Evolutionary conservation across 2,888 invertebrate genomes (phyloP), one percentile per base, ranked within the genome.

Genomic region (Gerris lacustris): DNA sequence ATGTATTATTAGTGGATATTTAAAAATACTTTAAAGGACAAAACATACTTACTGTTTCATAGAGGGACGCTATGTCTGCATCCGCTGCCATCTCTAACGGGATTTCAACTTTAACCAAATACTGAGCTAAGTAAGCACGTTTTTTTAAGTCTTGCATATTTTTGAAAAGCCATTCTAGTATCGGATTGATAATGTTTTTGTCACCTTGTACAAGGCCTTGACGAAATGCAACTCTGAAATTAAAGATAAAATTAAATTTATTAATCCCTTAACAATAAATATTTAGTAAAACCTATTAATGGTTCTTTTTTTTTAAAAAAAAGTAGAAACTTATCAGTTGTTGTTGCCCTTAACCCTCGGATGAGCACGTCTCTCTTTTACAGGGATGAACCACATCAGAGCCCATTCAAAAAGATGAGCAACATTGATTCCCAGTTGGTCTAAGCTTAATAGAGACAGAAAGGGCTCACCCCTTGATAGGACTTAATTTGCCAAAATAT

Each of bases 121-220:
- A 88, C 83, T 84, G 86, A n/a, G 93, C 90, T 69, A 94, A 84
- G 81, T 95, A 95, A 0, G 92, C 91, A 69, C 94, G 84, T 77
- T 92, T 91, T 78, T 88, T 88, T 45, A 91, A 86, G 75, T 90
- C 87, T 2, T 88, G 86, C 72, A 87, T 84, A 76, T 89, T 87
- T 15, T 85, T 84, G 43, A 94, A 83, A 7, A 94, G 83, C 92
- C 93, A 95, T 79, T 88, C 85, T 69, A 94, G 79, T 70, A 92
- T 88, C 11, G 90, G 88, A 79, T 91, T 88, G 69, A 94, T 84
- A 0, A 88, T 86, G 75, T 85, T 84, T 68, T 90, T 86, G 75
- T 92, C 89, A 18, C 92, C 94, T 70, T 85, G 84, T 0, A 88
- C 85, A 64, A 88, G 78, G n/a, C 86, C 86, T 76, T 86, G 84